Evolutionary conservation across 2,888 invertebrate species (phyloP).

Genomic region (Argyresthia goedartella): DNA sequence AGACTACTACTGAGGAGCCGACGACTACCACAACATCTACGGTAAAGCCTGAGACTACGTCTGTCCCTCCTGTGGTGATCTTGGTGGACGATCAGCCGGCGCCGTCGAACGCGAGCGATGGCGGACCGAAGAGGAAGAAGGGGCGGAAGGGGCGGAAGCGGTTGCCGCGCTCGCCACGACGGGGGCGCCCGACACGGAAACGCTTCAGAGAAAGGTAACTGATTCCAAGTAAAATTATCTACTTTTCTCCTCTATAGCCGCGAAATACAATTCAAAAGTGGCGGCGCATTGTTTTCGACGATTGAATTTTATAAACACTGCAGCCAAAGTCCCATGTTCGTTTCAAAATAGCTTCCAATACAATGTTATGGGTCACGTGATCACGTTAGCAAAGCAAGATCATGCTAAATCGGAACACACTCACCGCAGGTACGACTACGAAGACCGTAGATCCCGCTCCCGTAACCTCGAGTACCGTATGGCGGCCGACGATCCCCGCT

Average conservation of each 20-base stretch:
- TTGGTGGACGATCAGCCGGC: slow-evolving; percentile 60
- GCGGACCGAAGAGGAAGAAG: slow-evolving; percentile 38
- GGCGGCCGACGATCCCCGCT: slow-evolving; percentile 65
- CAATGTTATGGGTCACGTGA: no score
- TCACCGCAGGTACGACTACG: slow-evolving; percentile 30
- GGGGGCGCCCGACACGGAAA: slow-evolving; percentile 58
- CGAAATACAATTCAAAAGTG: no score
- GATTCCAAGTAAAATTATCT: no score
- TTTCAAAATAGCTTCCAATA: no score
- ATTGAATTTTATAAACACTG: no score
- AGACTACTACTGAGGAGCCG: slow-evolving; percentile 40
- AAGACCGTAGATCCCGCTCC: slow-evolving; percentile 43
- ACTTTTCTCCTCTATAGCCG: no score
- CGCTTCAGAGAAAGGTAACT: slow-evolving; percentile 59
- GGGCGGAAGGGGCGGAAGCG: slow-evolving; percentile 47
- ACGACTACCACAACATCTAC: slow-evolving; percentile 35
- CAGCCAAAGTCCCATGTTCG: no score
- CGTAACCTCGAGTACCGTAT: slow-evolving; percentile 62
- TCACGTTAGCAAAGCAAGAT: no score
- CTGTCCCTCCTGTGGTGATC: slow-evolving; percentile 49
- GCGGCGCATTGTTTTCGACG: no score
- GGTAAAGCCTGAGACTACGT: slow-evolving; percentile 25
- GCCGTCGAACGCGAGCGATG: slow-evolving; percentile 36
- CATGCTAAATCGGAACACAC: no score
- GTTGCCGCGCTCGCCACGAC: slow-evolving; percentile 50